phyloP scores from a whole-genome alignment of 2,113 vertebrate species.

The Octodon degus region DNA sequence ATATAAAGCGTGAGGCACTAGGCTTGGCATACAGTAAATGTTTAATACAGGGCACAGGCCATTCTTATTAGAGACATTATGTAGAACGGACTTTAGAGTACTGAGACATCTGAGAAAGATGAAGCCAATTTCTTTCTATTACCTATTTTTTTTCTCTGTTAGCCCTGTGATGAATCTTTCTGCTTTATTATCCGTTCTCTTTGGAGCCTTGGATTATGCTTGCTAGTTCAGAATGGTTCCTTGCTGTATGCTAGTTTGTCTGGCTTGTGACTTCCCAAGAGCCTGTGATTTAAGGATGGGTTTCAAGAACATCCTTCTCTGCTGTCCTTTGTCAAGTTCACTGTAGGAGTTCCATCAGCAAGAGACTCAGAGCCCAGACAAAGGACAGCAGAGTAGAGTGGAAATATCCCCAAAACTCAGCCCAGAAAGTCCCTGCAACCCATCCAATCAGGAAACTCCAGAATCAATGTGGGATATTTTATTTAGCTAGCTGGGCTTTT shows the following conservation, averaged over 20 bases:
- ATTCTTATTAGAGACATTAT: not conserved
- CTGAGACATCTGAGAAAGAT: not conserved
- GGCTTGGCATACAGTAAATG: not conserved
- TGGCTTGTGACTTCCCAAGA: not conserved
- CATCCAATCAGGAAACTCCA: not conserved
- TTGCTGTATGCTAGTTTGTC: not conserved
- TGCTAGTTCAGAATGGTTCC: not conserved
- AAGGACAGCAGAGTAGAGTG: not conserved
- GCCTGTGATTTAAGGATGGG: not conserved
- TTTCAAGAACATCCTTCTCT: conserved; percentile 17
- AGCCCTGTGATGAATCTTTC: not conserved
- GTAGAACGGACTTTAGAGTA: not conserved
- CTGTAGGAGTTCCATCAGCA: not conserved
- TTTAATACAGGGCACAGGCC: not conserved
- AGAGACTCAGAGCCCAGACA: not conserved
- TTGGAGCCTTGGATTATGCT: not conserved
- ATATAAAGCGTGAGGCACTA: not conserved
- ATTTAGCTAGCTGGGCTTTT: not conserved
- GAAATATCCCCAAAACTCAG: not conserved
- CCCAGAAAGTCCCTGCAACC: not conserved
- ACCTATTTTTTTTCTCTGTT: not conserved
- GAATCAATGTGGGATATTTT: not conserved
- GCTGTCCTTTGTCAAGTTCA: conserved; percentile 41
- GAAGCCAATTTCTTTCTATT: not conserved
- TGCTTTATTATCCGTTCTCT: not conserved